Percentiles rank a stretch among this genome's conserved stretches.
Conservation (phyloP, 2,797 vertebrate species). For the Hypotaenidia philippensis region DNA sequence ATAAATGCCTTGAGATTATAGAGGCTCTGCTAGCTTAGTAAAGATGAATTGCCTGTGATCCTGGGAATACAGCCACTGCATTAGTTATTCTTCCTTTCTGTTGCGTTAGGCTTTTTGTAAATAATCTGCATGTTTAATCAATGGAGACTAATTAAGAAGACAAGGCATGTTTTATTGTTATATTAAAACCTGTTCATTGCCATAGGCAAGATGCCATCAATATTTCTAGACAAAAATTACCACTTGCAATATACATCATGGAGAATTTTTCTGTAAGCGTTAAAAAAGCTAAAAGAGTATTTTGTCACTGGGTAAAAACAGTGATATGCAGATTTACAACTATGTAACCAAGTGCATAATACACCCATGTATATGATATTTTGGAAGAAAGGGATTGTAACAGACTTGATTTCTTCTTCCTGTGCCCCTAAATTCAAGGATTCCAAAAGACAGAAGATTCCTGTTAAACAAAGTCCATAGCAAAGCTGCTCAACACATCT, state of each 20-base stretch:
- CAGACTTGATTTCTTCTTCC: background rate
- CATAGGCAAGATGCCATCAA: background rate
- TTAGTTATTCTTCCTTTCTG: slow-evolving; percentile 35
- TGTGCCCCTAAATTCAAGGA: background rate
- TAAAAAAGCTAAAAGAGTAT: background rate
- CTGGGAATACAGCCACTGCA: slow-evolving; percentile 30
- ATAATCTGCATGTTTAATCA: slow-evolving; percentile 55
- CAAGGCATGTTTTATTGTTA: background rate
- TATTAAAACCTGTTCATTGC: slow-evolving; percentile 39
- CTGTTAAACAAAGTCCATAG: background rate
- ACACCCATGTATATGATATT: background rate
- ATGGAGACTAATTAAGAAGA: slow-evolving; percentile 42
- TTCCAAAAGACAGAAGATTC: background rate
- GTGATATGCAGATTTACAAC: background rate
- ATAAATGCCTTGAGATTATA: slow-evolving; percentile 50
- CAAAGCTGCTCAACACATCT: background rate
- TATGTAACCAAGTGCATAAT: background rate
- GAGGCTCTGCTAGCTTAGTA: slow-evolving; percentile 14
- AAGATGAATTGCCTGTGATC: slow-evolving; percentile 25
- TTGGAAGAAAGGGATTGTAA: background rate
- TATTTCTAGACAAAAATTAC: slow-evolving; percentile 28
- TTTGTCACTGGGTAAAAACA: background rate
- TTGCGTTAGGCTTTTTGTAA: slow-evolving; percentile 24
- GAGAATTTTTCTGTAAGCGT: slow-evolving; percentile 4
- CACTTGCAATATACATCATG: background rate